Evolutionary conservation across 1,140 invertebrate genomes (phyloP).

Genomic region (Drosophila subpulchrella): DNA sequence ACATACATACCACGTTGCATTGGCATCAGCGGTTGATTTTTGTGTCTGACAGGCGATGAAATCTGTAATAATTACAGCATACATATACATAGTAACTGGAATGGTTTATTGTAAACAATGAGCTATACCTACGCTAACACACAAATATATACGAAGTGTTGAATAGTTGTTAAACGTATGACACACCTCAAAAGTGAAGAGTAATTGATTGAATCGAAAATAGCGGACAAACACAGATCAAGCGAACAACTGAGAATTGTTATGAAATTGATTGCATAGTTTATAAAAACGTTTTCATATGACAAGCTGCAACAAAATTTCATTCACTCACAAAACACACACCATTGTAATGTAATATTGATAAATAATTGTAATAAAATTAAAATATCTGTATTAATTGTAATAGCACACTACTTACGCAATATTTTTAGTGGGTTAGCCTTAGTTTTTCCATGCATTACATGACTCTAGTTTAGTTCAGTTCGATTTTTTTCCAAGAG

Average conservation of each 20-base stretch:
- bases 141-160: constrained; percentile 70
- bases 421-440: constrained; percentile 38
- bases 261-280: constrained; percentile 69
- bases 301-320: constrained; percentile 37
- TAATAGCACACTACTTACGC: constrained; percentile 31
- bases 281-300: constrained; percentile 68
- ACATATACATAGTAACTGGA: constrained; percentile 45
- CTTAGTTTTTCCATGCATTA: constrained; percentile 27
- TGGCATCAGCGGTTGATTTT: constrained; percentile 6
- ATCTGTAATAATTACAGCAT: constrained; percentile 50
- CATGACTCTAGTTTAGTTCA: constrained; percentile 46
- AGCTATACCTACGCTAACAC: constrained; percentile 28
- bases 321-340: constrained; percentile 27
- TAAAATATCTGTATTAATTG: constrained; percentile 39
- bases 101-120: constrained; percentile 42
- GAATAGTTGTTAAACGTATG: constrained; percentile 71
- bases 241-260: constrained; percentile 60
- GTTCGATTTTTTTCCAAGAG: constrained; percentile 55
- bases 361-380: constrained; percentile 46
- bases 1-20: constrained; percentile 17
- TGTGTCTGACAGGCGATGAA: constrained; percentile 4
- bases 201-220: constrained; percentile 8
- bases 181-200: constrained; percentile 24
- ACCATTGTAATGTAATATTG: constrained; percentile 38
- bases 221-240: constrained; percentile 15